Evolutionary conservation across 2,797 vertebrate genomes (phyloP), one percentile per base, ranked within the genome.

Genomic region (Apodemus agrarius): DNA sequence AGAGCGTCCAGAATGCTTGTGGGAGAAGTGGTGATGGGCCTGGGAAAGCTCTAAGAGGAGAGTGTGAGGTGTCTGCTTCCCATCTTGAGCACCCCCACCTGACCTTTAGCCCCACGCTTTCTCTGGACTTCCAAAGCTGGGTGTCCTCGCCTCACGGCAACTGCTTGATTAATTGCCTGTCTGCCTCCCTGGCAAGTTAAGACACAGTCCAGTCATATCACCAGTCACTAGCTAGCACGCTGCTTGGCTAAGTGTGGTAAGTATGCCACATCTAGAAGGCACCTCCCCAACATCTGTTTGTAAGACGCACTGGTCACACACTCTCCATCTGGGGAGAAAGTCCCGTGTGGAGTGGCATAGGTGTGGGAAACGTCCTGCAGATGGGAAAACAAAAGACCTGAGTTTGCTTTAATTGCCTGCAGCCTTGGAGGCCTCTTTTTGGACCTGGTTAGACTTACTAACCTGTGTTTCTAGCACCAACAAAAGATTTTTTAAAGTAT

Each of bases 401-500:
- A 69, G 34, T 34, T 43, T 16, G 29, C 78, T 90, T 76, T 85
- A 46, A 72, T 40, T 40, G 16, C 24, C n/a, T 46, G 37, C 29
- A 8, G 26, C 43, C 93, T 82, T 74, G 74, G 57, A 59, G 14
- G 34, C 22, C 69, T 82, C 69, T 57, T 92, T 69, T 84, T 21
- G 63, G 26, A 54, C 24, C 37, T 78, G 52, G 59, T 59, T 88
- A 54, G 63, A 81, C 49, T 95, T 90, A 67, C 63, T 72, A 63
- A 92, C 78, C 61, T 79, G 59, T 37, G 14, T 37, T 94, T 91
- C 74, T 43, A 63, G 21, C 61, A 74, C 89, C 78, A 90, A 92
- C 31, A 29, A 67, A 76, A 81, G 67, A 80, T 95, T 97, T 93
- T 67, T 94, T 37, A 96, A 94, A 94, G 82, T 84, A 88, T 49